Evolutionary conservation across 2,797 vertebrate species (phyloP).

Genomic region (Sebastes cheni): DNA sequence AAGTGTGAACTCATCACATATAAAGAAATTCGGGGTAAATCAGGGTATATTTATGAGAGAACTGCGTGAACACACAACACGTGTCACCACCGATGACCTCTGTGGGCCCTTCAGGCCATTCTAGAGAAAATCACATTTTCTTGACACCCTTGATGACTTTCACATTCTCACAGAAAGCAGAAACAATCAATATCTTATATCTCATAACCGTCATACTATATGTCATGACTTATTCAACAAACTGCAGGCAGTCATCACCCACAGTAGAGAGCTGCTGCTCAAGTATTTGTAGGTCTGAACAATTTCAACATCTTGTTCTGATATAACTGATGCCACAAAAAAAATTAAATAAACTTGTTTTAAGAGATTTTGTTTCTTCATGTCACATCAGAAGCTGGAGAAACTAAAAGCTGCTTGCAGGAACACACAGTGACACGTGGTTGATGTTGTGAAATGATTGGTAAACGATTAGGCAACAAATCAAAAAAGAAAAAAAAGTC

Average conservation of each 20-base stretch:
- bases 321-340: neutral
- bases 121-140: neutral
- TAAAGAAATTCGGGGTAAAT: too few relatives aligned
- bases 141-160: neutral
- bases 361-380: neutral
- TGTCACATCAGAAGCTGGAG: neutral
- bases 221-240: neutral
- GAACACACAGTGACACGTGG: too few relatives aligned
- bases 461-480: too few relatives aligned
- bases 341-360: too few relatives aligned
- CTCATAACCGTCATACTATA: neutral
- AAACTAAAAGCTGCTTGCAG: neutral
- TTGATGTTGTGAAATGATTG: too few relatives aligned
- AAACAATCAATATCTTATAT: neutral
- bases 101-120: neutral
- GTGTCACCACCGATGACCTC: neutral
- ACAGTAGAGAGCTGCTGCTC: too few relatives aligned
- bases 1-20: neutral
- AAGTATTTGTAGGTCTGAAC: too few relatives aligned
- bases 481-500: too few relatives aligned
- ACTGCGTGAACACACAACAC: too few relatives aligned
- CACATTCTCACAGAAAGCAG: neutral
- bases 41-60: too few relatives aligned
- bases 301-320: too few relatives aligned
- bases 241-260: too few relatives aligned